Evolutionary conservation across 2,113 vertebrate species (phyloP).

Genomic region (Malurus cyaneus): DNA sequence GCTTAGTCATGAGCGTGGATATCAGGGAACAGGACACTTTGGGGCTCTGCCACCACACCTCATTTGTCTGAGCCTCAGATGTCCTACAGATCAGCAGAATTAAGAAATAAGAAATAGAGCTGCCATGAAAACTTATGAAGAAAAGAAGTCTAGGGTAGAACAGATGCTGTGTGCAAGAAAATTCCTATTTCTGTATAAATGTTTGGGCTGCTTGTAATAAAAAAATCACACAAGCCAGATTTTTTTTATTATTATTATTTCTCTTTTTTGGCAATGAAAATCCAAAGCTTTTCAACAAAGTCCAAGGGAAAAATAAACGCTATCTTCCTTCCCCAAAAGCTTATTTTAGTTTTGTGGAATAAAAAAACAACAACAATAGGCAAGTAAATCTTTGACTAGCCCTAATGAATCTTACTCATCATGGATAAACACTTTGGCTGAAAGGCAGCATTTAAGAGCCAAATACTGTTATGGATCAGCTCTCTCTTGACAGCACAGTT

Average conservation of each 20-base stretch:
- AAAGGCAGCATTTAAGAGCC: not conserved
- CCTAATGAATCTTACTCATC: not conserved
- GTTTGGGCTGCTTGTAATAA: slow-evolving; percentile 8
- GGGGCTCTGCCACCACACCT: not conserved
- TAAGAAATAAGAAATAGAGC: not conserved
- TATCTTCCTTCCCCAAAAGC: not conserved
- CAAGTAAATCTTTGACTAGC: not conserved
- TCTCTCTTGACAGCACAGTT: not conserved
- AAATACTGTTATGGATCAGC: not conserved
- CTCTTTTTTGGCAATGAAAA: not conserved
- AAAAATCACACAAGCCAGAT: not conserved
- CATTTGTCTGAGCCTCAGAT: not conserved
- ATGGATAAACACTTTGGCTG: not conserved
- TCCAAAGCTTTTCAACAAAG: not conserved
- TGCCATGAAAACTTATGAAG: not conserved
- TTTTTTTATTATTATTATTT: not conserved
- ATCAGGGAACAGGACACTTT: not conserved
- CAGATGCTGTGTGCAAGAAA: slow-evolving; percentile 4
- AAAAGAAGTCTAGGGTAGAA: not conserved
- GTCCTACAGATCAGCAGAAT: not conserved
- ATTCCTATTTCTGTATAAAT: not conserved
- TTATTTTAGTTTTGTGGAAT: not conserved
- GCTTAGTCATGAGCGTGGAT: not conserved
- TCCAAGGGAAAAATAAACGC: not conserved
- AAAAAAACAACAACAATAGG: not conserved